A percentile compares a stretch with the other conserved stretches of the same genome.
Conservation (phyloP, 2,888 invertebrate genomes). For the Pecten maximus region DNA sequence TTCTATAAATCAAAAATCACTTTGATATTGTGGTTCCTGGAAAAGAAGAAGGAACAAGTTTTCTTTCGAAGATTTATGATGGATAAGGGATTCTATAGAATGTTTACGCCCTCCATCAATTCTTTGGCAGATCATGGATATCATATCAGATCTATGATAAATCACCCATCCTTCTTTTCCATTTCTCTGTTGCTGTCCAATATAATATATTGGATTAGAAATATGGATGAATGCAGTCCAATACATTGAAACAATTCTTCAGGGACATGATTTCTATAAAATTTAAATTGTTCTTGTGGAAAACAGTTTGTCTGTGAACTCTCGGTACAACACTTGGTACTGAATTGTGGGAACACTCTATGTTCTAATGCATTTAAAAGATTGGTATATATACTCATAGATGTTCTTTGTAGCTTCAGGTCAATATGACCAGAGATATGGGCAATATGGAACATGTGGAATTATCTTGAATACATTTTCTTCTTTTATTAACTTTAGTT, state of each 20-base stretch:
- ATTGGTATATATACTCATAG: background rate
- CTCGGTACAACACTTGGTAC: background rate
- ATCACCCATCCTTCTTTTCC: background rate
- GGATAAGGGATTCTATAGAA: background rate
- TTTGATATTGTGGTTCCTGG: background rate
- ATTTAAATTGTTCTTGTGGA: background rate
- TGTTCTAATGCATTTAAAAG: background rate
- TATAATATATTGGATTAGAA: constrained; percentile 16
- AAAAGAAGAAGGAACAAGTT: background rate
- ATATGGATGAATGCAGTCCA: background rate
- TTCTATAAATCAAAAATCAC: background rate
- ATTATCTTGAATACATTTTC: no score
- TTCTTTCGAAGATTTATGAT: background rate
- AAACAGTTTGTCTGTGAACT: background rate
- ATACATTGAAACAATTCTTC: background rate
- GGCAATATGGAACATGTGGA: no score
- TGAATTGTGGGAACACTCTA: background rate
- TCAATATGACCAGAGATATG: background rate
- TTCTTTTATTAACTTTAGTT: no score
- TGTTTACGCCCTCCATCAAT: background rate
- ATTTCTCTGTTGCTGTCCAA: background rate
- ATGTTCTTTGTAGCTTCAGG: background rate
- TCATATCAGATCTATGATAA: background rate
- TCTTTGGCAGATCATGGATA: background rate
- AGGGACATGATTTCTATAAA: background rate